Conservation (phyloP, 2,113 vertebrate species). For the Formicarius rufipectus region DNA sequence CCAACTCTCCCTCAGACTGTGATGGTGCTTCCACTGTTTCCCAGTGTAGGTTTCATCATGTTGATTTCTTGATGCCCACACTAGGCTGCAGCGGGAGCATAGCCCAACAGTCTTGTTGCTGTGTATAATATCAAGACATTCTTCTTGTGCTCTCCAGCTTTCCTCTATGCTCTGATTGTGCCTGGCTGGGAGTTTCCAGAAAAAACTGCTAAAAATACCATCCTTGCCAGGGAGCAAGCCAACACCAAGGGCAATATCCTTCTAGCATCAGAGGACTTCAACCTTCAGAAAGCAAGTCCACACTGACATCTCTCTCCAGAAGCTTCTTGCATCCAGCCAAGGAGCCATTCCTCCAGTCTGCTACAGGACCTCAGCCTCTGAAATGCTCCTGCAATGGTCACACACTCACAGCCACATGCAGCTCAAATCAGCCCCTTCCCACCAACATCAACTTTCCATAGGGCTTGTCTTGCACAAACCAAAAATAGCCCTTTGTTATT, state of each 20-base stretch:
- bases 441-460: accelerated
- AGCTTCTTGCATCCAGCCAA: neutral
- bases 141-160: neutral
- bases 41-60: neutral
- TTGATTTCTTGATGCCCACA: neutral
- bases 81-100: neutral
- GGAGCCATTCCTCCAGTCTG: neutral
- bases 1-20: neutral
- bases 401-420: neutral
- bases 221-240: neutral
- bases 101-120: neutral
- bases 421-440: neutral
- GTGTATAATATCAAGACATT: neutral
- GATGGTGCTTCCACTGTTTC: neutral
- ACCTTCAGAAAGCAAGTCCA: neutral
- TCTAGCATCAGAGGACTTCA: neutral
- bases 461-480: neutral
- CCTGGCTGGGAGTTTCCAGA: neutral
- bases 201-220: neutral
- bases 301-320: neutral
- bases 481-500: neutral
- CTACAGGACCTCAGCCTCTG: neutral
- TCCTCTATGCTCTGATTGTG: neutral
- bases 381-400: neutral
- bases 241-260: neutral